Percentiles rank a stretch among this genome's conserved stretches.
Conservation (phyloP, 2,888 invertebrate genomes). For the Catocala fraxini region DNA sequence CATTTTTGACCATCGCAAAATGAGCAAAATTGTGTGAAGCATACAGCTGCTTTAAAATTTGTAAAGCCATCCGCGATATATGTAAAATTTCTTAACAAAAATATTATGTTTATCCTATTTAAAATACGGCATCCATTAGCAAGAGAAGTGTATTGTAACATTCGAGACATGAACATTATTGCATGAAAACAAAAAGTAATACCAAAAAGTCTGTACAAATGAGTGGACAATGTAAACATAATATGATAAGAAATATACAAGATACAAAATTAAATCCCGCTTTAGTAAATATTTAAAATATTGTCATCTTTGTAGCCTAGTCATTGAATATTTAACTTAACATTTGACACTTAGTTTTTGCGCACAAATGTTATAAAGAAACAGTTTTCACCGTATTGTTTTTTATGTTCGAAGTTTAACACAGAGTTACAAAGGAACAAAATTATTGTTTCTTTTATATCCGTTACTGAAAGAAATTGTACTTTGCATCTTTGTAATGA, state of each 20-base stretch:
- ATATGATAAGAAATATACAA: conserved; percentile 7
- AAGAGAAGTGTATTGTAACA: neutral
- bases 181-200: conserved; percentile 8
- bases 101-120: no score
- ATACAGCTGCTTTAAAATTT: no score
- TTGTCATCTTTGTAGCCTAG: neutral
- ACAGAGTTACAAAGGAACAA: neutral
- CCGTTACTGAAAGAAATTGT: conserved; percentile 1
- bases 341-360: conserved; percentile 3
- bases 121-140: no score
- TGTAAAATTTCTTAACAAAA: no score
- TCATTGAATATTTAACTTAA: conserved; percentile 10
- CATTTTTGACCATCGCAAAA: no score
- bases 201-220: conserved; percentile 10
- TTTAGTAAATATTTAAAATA: conserved; percentile 6
- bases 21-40: no score
- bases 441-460: neutral
- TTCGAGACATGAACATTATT: neutral
- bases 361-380: neutral
- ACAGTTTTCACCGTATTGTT: conserved; percentile 1
- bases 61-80: no score
- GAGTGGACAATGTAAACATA: conserved; percentile 16
- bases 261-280: conserved; percentile 3
- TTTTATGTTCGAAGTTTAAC: neutral
- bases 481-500: neutral